These are phyloP conservation scores for Nowickia ferox DNA, from an alignment of 2,888 invertebrate species.

Conservation along the genomic window DNA sequence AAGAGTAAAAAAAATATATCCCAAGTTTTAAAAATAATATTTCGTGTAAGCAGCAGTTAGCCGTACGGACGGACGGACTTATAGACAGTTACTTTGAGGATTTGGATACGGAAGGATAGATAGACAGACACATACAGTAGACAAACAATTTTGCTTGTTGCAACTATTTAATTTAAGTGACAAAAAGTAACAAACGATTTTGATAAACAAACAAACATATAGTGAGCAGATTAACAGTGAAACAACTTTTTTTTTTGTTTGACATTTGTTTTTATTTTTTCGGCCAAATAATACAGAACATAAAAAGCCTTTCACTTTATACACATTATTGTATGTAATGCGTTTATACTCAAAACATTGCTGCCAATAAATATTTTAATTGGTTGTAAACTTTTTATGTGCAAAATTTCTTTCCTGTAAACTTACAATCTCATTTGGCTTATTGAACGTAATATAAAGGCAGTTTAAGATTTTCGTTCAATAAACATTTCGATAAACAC, in stretches of 20 bases:
- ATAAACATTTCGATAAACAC: too few relatives aligned
- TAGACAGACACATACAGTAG: slow-evolving; percentile 1
- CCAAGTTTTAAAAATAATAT: slow-evolving; percentile 26
- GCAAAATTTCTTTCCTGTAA: not conserved
- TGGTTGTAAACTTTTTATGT: not conserved
- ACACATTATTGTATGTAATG: not conserved
- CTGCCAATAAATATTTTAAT: slow-evolving; percentile 17
- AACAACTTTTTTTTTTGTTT: not conserved
- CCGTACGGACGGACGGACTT: not conserved
- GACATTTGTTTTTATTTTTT: slow-evolving; percentile 23
- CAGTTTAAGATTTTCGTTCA: not conserved
- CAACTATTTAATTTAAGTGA: slow-evolving; percentile 65
- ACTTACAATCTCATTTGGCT: not conserved
- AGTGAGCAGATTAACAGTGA: not conserved
- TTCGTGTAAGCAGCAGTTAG: slow-evolving; percentile 43
- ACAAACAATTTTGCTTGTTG: slow-evolving; percentile 49
- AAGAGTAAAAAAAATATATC: slow-evolving; percentile 25
- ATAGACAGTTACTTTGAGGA: slow-evolving; percentile 23
- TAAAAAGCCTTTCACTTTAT: slow-evolving; percentile 57
- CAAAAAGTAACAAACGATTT: slow-evolving; percentile 62
- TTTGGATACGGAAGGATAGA: slow-evolving; percentile 1
- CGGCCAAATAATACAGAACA: not conserved
- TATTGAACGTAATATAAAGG: not conserved
- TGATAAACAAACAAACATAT: slow-evolving; percentile 37
- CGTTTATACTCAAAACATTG: slow-evolving; percentile 24